A percentile compares a stretch with the other conserved stretches of the same genome.
Evolutionary conservation across 2,113 vertebrate genomes (phyloP).

Genomic region (human): GRCh38 chr7:48467001-48467500

Average conservation of each 20-base stretch:
- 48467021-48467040: not conserved
- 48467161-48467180: not conserved
- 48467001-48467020: not conserved
- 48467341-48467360: not conserved
- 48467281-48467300: not conserved
- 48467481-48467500: not conserved
- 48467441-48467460: not conserved
- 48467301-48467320: not conserved
- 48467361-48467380: not conserved
- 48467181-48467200: not conserved
- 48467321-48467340: not conserved
- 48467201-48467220: not conserved
- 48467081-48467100: accelerated
- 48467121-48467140: not conserved
- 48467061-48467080: not conserved
- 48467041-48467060: conserved; percentile 42
- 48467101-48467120: not conserved
- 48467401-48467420: not conserved
- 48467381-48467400: not conserved
- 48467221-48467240: not conserved
- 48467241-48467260: not conserved
- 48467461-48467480: not conserved
- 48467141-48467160: not conserved
- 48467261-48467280: not conserved
- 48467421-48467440: not conserved